Base-by-base conservation (phyloP, 2,888 invertebrate species). In the Xestia c-nigrum region DNA sequence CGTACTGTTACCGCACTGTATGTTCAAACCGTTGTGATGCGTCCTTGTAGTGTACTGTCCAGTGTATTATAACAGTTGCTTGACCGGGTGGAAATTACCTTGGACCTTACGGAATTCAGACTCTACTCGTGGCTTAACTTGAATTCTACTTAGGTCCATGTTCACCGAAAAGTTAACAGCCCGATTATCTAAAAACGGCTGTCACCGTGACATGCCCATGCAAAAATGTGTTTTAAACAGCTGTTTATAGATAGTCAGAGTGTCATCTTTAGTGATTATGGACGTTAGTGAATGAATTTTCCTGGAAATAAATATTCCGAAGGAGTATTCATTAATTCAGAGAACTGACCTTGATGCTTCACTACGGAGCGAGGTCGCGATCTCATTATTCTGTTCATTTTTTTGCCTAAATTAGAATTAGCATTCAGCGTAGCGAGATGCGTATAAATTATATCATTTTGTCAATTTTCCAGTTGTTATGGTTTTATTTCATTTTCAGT, bases 381-480 rank as follows among this genome's bases (percentile, higher is more conserved):
- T 55, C 19, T 16, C 16, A 31, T 63, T 40, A 55, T 55, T 10
- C 47, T 14, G 4, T 9, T 61, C 12, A 61, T 52, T 5, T 74
- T 61, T 0, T 31, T 47, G 7, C 16, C 59, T 73, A n/a, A 40
- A 6, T 73, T 38, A 47, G 10, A 57, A 57, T 71, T 59, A 72
- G 19, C 38, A 52, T 52, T 67, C 1, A 52, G 6, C 5, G 10
- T 38, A 57, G 57, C 4, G 31, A 31, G 55, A 52, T 52, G 55
- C n/a, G 21, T n/a, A 10, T 55, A 1, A 55, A 55, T 55, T n/a
- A 16, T 12, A 40, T 7, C 10, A n/a, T 6, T 10, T 55, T 55
- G 55, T 63, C 21, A 70, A 24, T 21, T 21, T 70, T 24, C 6
- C 7, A 69, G 6, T 12, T n/a, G 40, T 40, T n/a, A 52, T 40